A percentile compares a stretch with the other conserved stretches of the same genome.
phyloP scores from a whole-genome alignment of 2,797 vertebrate genomes.

The Girardinus metallicus region DNA sequence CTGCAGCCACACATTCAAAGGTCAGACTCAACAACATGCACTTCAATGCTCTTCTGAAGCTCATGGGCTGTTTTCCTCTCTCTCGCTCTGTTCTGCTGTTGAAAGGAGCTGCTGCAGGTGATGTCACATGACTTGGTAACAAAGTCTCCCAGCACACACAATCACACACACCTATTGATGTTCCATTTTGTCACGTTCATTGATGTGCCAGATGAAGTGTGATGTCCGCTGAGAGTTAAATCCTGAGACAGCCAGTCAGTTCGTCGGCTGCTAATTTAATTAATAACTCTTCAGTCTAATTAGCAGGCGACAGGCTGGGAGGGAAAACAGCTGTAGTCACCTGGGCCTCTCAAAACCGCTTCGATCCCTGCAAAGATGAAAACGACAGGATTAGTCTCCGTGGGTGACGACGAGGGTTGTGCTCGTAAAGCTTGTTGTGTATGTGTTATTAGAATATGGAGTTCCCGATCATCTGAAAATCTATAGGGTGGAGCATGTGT shows the following conservation, averaged over 20 bases:
- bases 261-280: slow-evolving; percentile 71
- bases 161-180: slow-evolving; percentile 31
- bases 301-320: slow-evolving; percentile 54
- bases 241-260: slow-evolving; percentile 49
- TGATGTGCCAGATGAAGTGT: slow-evolving; percentile 65
- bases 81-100: slow-evolving; percentile 17
- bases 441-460: slow-evolving; percentile 30
- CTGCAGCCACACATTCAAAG: slow-evolving; percentile 53
- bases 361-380: slow-evolving; percentile 41
- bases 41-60: slow-evolving; percentile 34
- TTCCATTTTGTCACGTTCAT: slow-evolving; percentile 57
- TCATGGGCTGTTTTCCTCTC: slow-evolving; percentile 21
- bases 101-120: slow-evolving; percentile 39
- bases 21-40: slow-evolving; percentile 50
- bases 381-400: slow-evolving; percentile 50
- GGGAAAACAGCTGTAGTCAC: slow-evolving; percentile 72
- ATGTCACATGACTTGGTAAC: slow-evolving; percentile 42
- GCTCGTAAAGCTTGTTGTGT: slow-evolving; percentile 15
- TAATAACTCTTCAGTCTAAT: slow-evolving; percentile 77
- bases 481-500: slow-evolving; percentile 32
- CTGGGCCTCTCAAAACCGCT: slow-evolving; percentile 54
- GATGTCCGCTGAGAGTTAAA: slow-evolving; percentile 55
- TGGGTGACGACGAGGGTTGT: slow-evolving; percentile 21
- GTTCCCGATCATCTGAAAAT: slow-evolving; percentile 61
- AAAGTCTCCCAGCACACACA: slow-evolving; percentile 29